Conservation (phyloP, 2,797 vertebrate species). For the Discoglossus pictus region DNA sequence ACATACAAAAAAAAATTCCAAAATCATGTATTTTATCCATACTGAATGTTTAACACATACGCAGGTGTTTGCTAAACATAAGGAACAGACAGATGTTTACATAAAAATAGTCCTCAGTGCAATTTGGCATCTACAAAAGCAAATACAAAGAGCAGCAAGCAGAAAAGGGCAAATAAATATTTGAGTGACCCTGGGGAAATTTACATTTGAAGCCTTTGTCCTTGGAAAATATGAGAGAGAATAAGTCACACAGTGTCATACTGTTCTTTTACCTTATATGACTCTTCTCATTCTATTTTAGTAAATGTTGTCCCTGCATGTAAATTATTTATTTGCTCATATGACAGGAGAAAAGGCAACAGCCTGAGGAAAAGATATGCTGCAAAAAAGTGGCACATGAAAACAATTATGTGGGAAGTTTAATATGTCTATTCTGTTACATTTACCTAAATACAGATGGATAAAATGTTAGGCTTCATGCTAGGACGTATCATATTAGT, state of each 20-base stretch:
- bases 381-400: too few species aligned
- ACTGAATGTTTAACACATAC: slow-evolving; percentile 21
- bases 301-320: neutral
- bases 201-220: neutral
- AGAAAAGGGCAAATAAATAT: slow-evolving; percentile 23
- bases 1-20: slow-evolving; percentile 3
- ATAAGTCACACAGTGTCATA: neutral
- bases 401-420: too few species aligned
- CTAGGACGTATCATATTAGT: too few species aligned
- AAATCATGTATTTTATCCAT: neutral
- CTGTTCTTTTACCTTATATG: neutral
- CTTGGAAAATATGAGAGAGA: slow-evolving; percentile 1
- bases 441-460: too few species aligned
- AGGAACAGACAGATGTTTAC: neutral
- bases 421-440: too few species aligned
- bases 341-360: neutral
- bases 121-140: neutral
- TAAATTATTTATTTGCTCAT: slow-evolving; percentile 12
- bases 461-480: too few species aligned
- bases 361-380: too few species aligned
- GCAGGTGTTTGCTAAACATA: neutral
- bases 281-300: neutral
- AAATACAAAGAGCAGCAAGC: neutral
- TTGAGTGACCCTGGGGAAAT: neutral
- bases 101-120: slow-evolving; percentile 1